Evolutionary conservation across 2,113 vertebrate species (phyloP).

Genomic region (Strix aluco): DNA sequence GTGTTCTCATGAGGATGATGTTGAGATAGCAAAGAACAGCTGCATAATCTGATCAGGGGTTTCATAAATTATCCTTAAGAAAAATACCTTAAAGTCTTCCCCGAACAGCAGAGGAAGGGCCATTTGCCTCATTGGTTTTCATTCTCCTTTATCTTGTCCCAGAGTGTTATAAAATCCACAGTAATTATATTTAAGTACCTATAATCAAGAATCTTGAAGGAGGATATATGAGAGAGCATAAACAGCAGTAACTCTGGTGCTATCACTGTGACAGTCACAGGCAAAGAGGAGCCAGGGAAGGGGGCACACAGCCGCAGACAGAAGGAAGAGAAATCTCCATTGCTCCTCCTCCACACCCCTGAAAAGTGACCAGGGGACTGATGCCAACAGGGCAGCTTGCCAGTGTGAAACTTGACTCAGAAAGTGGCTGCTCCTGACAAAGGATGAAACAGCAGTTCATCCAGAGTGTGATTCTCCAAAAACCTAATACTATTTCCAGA

Average conservation of each 20-base stretch:
- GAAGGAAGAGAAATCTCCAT: background rate
- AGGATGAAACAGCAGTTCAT: background rate
- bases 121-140: constrained; percentile 11
- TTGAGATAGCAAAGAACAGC: constrained; percentile 17
- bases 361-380: background rate
- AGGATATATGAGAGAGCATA: background rate
- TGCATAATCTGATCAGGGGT: constrained; percentile 10
- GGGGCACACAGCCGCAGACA: fast-evolving
- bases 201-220: constrained; percentile 7
- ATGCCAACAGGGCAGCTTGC: background rate
- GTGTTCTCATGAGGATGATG: background rate
- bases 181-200: constrained; percentile 37
- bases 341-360: fast-evolving
- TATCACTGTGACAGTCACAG: background rate
- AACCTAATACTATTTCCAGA: background rate
- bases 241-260: background rate
- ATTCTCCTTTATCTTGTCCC: constrained; percentile 37
- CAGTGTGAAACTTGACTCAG: background rate
- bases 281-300: background rate
- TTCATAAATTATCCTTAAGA: constrained; percentile 40
- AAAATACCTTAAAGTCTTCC: background rate
- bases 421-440: background rate
- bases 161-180: constrained; percentile 18
- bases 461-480: background rate
- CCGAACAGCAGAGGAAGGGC: background rate